A percentile compares a stretch with the other conserved stretches of the same genome.
Evolutionary conservation across 2,888 invertebrate genomes (phyloP).

Genomic region (Adela reaumurella): DNA sequence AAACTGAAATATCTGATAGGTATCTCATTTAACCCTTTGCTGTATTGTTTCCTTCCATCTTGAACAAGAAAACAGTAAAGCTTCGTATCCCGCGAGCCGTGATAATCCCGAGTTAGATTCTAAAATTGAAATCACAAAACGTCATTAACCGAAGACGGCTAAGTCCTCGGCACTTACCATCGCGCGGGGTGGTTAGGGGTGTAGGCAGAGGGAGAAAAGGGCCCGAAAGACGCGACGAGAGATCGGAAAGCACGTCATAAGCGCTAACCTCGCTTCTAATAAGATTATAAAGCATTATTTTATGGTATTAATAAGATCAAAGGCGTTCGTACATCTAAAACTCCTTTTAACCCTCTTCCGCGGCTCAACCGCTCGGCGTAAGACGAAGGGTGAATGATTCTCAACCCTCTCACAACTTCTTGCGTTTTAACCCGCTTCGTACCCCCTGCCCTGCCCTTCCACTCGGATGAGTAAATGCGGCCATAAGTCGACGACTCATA

Average conservation of each 20-base stretch:
- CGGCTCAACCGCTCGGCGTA: constrained; percentile 33
- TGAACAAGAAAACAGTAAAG: no score
- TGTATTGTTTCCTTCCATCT: no score
- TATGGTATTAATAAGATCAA: constrained; percentile 74
- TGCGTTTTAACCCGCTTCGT: constrained; percentile 9
- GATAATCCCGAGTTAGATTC: neutral
- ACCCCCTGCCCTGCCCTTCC: constrained; percentile 20
- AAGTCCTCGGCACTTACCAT: neutral
- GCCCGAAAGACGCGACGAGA: neutral
- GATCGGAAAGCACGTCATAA: constrained; percentile 23
- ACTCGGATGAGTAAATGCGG: neutral
- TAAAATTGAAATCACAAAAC: neutral
- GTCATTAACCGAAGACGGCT: neutral
- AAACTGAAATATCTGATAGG: no score
- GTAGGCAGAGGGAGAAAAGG: neutral
- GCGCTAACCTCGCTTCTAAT: constrained; percentile 71
- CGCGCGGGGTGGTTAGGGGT: neutral
- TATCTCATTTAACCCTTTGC: no score
- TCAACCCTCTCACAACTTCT: neutral
- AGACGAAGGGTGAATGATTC: constrained; percentile 36
- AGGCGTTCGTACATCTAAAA: constrained; percentile 63
- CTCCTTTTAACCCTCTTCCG: constrained; percentile 57
- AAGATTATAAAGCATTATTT: constrained; percentile 74
- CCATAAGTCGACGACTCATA: neutral
- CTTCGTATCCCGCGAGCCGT: neutral